phyloP scores from a whole-genome alignment of 2,113 vertebrate species.

The Semnopithecus entellus region DNA sequence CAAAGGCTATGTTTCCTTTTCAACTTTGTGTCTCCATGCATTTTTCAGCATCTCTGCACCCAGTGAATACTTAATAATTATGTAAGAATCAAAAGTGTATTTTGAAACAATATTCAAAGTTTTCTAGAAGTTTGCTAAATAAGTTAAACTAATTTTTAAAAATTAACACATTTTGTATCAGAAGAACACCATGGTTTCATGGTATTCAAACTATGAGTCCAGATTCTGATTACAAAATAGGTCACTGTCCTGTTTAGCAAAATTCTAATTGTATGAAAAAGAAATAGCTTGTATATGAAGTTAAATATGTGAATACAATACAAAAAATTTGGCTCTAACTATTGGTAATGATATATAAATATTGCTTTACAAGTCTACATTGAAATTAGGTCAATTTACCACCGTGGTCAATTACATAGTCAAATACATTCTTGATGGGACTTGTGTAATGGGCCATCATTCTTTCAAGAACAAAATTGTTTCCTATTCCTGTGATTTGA shows the following conservation, averaged over 20 bases:
- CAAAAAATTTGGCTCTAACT: conserved; percentile 18
- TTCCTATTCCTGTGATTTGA: conserved; percentile 69
- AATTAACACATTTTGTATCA: neutral
- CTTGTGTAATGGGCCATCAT: conserved; percentile 71
- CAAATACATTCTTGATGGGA: conserved; percentile 70
- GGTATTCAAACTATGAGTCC: neutral
- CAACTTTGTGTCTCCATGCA: neutral
- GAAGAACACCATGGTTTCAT: neutral
- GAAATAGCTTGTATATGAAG: neutral
- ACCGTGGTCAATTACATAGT: conserved; percentile 68
- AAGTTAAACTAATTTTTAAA: neutral
- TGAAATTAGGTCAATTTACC: conserved; percentile 61
- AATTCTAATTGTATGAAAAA: conserved; percentile 42
- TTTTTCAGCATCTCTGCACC: neutral
- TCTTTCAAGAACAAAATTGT: conserved; percentile 76
- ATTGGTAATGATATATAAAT: conserved; percentile 58
- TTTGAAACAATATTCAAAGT: neutral
- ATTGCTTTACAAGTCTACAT: conserved; percentile 40
- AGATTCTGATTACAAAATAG: conserved; percentile 8
- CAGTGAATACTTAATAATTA: neutral
- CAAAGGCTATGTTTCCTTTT: neutral
- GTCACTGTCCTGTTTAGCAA: neutral
- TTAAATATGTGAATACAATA: conserved; percentile 49
- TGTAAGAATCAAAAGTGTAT: neutral
- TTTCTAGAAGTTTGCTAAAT: neutral